Base-by-base conservation (phyloP, 2,888 invertebrate genomes). In the Lamellibrachia satsuma region DNA sequence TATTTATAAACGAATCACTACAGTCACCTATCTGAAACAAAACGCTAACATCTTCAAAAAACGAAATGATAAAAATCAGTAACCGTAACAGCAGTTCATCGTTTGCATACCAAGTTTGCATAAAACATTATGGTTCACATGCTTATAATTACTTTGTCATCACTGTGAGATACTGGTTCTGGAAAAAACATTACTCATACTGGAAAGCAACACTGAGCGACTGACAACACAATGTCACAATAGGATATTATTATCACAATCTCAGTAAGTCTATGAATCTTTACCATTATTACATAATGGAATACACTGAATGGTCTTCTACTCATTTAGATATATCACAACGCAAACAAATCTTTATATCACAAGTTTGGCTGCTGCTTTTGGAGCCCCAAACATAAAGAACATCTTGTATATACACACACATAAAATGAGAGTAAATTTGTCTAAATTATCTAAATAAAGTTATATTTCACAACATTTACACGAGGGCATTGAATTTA, bases 21-120 rank as follows among this genome's bases (percentile, higher is more conserved):
- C 75, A 75, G 75, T 75, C 75, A 75, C 75, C n/a, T 75, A 75
- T 75, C n/a, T 75, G 75, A 11, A 75, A 75, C 75, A 75, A 75
- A 75, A 22, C 75, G 75, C 75, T 75, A 75, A 75, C 75, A 75
- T 75, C 75, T 75, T 75, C 75, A 75, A 15, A 75, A 22, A 75
- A 75, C 15, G 4, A 75, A 75, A 75, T 75, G 75, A 75, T 75
- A 75, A 75, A 75, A 15, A 75, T 75, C 75, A 15, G 15, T 75
- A 75, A 75, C 75, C n/a, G 75, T 75, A 75, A 75, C 75, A 75
- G 75, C 75, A 75, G 22, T 75, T n/a, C 75, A 15, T 75, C n/a
- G 75, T 15, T 75, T 75, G 75, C 75, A 75, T 75, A 75, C 75
- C 75, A 75, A 75, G 75, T 2, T 75, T 75, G 75, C 75, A 75